Conservation (phyloP, 1,140 invertebrate species). For the Megalopta genalis region DNA sequence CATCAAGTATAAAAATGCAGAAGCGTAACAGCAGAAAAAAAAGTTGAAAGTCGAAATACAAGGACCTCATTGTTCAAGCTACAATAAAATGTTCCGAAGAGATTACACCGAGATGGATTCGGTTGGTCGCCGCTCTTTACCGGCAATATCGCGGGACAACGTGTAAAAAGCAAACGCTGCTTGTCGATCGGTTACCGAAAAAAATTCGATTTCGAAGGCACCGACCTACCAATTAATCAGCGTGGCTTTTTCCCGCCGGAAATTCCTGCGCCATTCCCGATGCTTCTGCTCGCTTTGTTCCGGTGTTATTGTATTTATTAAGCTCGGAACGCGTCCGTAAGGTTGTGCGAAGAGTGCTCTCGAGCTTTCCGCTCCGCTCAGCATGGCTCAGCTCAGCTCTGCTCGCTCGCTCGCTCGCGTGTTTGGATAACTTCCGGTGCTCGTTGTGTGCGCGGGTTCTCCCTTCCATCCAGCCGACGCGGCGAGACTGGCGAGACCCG, state of each 20-base stretch:
- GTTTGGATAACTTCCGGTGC: background rate
- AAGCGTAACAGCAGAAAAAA: too few species aligned
- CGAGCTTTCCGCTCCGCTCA: too few species aligned
- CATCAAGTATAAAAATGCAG: too few species aligned
- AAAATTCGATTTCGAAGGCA: background rate
- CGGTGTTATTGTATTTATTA: background rate
- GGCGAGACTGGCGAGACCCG: background rate
- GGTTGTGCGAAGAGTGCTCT: background rate
- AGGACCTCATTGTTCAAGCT: too few species aligned
- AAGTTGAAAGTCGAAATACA: too few species aligned
- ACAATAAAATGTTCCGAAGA: too few species aligned
- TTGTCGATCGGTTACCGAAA: background rate
- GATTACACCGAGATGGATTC: too few species aligned
- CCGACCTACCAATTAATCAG: background rate
- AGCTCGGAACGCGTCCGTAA: slow-evolving; percentile 1
- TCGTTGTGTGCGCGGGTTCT: background rate
- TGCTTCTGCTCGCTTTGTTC: background rate
- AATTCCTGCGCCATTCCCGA: background rate
- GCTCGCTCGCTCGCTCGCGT: background rate
- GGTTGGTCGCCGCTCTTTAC: too few species aligned
- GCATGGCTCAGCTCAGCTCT: too few species aligned
- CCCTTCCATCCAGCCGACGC: background rate
- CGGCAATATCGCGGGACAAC: too few species aligned
- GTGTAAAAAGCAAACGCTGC: too few species aligned
- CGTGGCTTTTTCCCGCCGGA: background rate